phyloP scores from a whole-genome alignment of 1,140 invertebrate genomes.

The Eurosta solidaginis region DNA sequence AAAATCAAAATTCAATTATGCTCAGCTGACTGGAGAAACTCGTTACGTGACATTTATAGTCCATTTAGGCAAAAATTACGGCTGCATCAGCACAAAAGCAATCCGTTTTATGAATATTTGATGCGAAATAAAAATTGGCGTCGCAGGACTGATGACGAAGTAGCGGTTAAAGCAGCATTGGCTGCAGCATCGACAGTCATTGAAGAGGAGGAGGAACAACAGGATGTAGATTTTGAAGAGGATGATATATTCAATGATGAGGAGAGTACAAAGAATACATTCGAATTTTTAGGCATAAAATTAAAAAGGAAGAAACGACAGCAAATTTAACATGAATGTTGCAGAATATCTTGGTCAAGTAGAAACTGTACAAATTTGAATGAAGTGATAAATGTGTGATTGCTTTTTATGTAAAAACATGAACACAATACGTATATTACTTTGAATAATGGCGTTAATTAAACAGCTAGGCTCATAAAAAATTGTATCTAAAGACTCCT shows the following conservation, averaged over 20 bases:
- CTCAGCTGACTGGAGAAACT: not conserved
- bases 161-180: not conserved
- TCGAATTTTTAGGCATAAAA: constrained; percentile 33
- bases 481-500: no score
- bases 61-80: not conserved
- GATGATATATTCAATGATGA: constrained; percentile 33
- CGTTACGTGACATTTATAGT: not conserved
- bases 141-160: not conserved
- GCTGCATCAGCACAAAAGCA: not conserved
- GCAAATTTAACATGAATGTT: not conserved
- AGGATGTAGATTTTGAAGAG: constrained; percentile 35
- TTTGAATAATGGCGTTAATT: no score
- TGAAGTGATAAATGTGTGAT: no score
- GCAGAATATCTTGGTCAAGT: no score
- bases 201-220: constrained; percentile 40
- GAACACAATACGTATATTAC: no score
- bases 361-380: no score
- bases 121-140: not conserved
- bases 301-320: constrained; percentile 28
- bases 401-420: no score
- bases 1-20: not conserved
- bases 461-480: no score
- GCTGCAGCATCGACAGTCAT: not conserved
- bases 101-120: not conserved
- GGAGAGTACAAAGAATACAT: constrained; percentile 34